Conservation (phyloP, 2,888 invertebrate genomes). For the Siphlonurus alternatus region DNA sequence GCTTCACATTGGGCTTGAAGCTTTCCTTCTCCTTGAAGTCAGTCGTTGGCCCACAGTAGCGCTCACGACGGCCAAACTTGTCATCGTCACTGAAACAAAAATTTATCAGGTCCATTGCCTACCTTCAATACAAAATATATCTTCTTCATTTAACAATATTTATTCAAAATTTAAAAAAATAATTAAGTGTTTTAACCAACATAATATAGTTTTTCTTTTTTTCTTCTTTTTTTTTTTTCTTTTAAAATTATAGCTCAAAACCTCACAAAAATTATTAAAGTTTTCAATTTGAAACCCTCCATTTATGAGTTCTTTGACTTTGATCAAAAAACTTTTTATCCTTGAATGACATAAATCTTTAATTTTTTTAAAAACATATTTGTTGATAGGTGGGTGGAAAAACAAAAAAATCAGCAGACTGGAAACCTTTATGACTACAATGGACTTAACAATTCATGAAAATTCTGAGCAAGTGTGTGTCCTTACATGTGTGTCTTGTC, state of each 20-base stretch:
- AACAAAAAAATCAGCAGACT: neutral
- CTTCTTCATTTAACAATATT: neutral
- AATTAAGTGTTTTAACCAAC: too few relatives aligned
- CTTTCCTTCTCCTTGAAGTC: constrained; percentile 84
- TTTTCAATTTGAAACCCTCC: too few relatives aligned
- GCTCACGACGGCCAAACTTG: constrained; percentile 50
- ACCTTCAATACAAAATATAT: neutral
- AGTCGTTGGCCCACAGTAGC: constrained; percentile 64
- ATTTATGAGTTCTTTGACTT: too few relatives aligned
- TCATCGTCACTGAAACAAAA: constrained; percentile 50
- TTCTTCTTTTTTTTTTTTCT: neutral
- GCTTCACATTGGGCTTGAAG: constrained; percentile 84
- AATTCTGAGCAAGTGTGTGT: too few relatives aligned
- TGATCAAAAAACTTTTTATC: too few relatives aligned
- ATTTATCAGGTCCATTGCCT: constrained; percentile 5
- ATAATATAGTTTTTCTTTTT: constrained; percentile 1
- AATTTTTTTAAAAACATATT: too few relatives aligned
- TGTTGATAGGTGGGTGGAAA: neutral
- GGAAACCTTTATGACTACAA: too few relatives aligned
- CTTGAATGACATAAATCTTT: too few relatives aligned
- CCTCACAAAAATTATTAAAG: too few relatives aligned
- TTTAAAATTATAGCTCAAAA: neutral
- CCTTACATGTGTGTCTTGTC: constrained; percentile 52
- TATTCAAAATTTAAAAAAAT: too few relatives aligned
- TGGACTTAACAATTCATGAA: too few relatives aligned